phyloP scores from a whole-genome alignment of 2,113 vertebrate genomes.

The Sula dactylatra region DNA sequence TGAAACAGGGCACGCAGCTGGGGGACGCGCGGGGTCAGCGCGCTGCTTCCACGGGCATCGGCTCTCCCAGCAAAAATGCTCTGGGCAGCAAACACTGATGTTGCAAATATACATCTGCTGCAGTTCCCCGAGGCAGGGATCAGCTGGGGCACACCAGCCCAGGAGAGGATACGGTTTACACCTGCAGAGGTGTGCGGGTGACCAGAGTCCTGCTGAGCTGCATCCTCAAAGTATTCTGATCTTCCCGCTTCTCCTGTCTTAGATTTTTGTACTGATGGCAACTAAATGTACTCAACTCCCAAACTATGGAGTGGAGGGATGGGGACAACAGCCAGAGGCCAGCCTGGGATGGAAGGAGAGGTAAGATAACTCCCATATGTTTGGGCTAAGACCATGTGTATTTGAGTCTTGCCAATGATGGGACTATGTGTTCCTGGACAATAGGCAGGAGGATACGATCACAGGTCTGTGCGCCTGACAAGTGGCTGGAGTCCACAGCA shows the following conservation, averaged over 20 bases:
- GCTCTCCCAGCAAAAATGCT: neutral
- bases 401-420: neutral
- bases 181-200: neutral
- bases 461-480: neutral
- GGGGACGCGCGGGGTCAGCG: no score
- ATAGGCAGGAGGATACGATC: neutral
- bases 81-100: neutral
- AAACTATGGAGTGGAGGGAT: neutral
- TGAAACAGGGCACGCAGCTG: neutral
- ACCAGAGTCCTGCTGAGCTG: neutral
- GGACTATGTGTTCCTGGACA: neutral
- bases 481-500: neutral
- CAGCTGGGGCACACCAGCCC: neutral
- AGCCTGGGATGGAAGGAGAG: neutral
- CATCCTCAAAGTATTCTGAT: neutral
- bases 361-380: rapidly evolving
- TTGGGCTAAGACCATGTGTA: rapidly evolving
- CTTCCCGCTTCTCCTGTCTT: neutral
- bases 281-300: neutral
- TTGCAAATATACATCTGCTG: neutral
- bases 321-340: neutral
- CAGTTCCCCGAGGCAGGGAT: neutral
- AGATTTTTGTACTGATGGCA: neutral
- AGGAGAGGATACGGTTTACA: rapidly evolving
- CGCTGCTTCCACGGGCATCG: neutral